Base-by-base conservation (phyloP, 2,888 invertebrate species). In the Adelphocoris suturalis region DNA sequence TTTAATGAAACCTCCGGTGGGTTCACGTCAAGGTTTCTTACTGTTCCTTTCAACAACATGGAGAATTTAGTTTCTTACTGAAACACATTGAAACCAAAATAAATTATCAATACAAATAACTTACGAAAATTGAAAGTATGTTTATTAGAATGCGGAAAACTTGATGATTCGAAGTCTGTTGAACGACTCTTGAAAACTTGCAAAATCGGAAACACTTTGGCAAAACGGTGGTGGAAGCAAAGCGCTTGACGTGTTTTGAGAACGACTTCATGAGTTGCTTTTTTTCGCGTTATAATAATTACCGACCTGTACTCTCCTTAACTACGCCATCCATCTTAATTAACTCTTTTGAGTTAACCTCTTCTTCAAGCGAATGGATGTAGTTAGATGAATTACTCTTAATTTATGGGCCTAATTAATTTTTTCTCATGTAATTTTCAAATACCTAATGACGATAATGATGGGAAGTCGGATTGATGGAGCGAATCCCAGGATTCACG, bases 281-380 rank as follows among this genome's bases (percentile, higher is more conserved):
- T 68, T 61, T 61, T 68, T 27, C 23, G 68, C 23, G 23, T 68
- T 68, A 19, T 68, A 23, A 68, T 68, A 68, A 68, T 68, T 68
- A 68, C 68, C 12, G 23, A 23, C 68, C 68, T 68, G 68, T 68
- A 68, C n/a, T 68, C 23, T 27, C 23, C 68, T 23, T 68, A 23
- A 68, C 68, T 68, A 68, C 23, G 27, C 68, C 68, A 68, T 68
- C 68, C 23, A 68, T 68, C 68, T 19, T 68, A 68, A 68, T 68
- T 68, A 68, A 68, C 19, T 68, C 68, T 27, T 68, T 13, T 19
- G 23, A 68, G 57, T 57, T n/a, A 68, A 68, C 68, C 23, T 68
- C 68, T 68, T 61, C n/a, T 61, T 68, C 68, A 68, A 52, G 68
- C 12, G 23, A 68, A 68, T 3, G 68, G 23, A 11, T 68, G 68